Percentiles rank a stretch among this genome's conserved stretches.
phyloP scores from a whole-genome alignment of 2,113 vertebrate genomes.

The Tychaedon coryphoeus region DNA sequence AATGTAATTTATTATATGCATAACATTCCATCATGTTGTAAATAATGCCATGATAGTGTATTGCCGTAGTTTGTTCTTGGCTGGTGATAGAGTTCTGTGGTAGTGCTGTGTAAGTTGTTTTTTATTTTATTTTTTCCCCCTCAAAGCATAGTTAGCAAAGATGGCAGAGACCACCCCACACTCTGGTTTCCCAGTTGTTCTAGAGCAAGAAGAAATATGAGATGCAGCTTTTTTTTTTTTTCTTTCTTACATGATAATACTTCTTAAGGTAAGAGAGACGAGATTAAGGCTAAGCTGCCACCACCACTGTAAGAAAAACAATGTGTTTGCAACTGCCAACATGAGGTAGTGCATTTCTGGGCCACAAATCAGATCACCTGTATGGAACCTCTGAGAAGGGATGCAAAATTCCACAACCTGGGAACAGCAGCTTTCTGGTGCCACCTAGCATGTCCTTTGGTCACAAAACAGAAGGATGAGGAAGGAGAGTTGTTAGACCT shows the following conservation, averaged over 20 bases:
- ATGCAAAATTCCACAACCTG: not conserved
- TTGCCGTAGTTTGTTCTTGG: slow-evolving; percentile 31
- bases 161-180: not conserved
- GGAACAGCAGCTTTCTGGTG: not conserved
- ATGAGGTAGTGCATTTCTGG: not conserved
- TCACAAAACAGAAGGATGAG: not conserved
- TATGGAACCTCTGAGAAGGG: not conserved
- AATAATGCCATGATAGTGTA: slow-evolving; percentile 31
- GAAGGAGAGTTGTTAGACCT: not conserved
- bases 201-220: slow-evolving; percentile 2
- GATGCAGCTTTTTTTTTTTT: not conserved
- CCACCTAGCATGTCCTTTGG: not conserved
- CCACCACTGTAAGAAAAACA: not conserved
- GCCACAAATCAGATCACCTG: not conserved
- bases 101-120: slow-evolving; percentile 12
- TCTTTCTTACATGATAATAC: not conserved
- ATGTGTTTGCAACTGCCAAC: not conserved
- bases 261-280: not conserved
- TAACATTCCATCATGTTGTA: slow-evolving; percentile 26
- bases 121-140: not conserved
- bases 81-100: slow-evolving; percentile 40
- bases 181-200: not conserved
- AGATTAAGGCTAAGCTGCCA: not conserved
- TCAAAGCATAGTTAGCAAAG: not conserved
- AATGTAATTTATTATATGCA: slow-evolving; percentile 35